Conservation (phyloP, 1,140 invertebrate genomes). For the Chelonus insularis region DNA sequence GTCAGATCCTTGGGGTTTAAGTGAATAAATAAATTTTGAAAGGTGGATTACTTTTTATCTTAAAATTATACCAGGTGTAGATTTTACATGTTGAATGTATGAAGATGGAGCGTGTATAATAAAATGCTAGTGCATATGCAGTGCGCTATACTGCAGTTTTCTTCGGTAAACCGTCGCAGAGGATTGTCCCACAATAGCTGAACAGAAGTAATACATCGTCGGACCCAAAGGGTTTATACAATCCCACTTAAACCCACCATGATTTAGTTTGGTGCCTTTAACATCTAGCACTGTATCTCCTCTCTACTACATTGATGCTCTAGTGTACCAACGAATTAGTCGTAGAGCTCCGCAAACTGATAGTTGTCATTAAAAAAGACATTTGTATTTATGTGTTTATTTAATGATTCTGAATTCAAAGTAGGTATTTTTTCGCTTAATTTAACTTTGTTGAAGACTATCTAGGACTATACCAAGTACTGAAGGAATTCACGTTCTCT, state of each 20-base stretch:
- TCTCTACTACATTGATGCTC: background rate
- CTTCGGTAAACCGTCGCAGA: background rate
- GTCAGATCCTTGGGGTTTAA: no score
- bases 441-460: no score
- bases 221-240: constrained; percentile 46
- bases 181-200: background rate
- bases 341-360: constrained; percentile 22
- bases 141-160: background rate
- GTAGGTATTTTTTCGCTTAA: no score
- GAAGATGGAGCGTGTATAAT: background rate
- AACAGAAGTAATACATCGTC: constrained; percentile 45
- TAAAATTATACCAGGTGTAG: no score
- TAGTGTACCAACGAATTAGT: background rate
- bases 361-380: constrained; percentile 34
- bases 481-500: no score
- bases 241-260: constrained; percentile 50
- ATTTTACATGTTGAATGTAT: no score
- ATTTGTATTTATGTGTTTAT: background rate
- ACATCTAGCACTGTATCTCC: background rate
- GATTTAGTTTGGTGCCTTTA: constrained; percentile 45
- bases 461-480: no score
- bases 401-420: no score
- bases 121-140: no score
- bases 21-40: no score
- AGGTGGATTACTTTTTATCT: no score